Conservation (phyloP, 1,140 invertebrate genomes). For the Stenopsyche tienmushanensis region DNA sequence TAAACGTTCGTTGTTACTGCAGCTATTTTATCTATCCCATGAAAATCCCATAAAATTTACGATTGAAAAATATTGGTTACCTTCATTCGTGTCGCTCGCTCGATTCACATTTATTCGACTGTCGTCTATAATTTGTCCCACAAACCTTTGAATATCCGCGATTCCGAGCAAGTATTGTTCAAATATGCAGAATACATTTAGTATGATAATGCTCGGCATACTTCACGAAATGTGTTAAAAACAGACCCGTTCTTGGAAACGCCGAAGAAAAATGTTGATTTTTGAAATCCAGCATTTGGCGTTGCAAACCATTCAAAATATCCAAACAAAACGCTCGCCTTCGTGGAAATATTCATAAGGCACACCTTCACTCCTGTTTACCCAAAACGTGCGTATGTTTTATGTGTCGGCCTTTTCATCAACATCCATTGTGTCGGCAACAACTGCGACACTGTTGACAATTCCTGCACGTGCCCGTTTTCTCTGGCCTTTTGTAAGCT, state of each 20-base stretch:
- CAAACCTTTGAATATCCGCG: too few relatives aligned
- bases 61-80: not conserved
- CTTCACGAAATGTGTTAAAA: too few relatives aligned
- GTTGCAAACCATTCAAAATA: too few relatives aligned
- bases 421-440: slow-evolving; percentile 1
- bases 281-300: too few relatives aligned
- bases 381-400: not conserved
- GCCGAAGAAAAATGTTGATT: too few relatives aligned
- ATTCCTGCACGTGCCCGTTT: not conserved
- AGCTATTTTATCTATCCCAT: slow-evolving; percentile 6
- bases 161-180: too few relatives aligned
- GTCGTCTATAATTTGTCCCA: too few relatives aligned
- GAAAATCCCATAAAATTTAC: slow-evolving; percentile 5
- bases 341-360: not conserved
- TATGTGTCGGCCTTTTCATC: slow-evolving; percentile 13
- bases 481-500: not conserved
- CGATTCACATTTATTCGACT: too few relatives aligned
- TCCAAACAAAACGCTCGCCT: too few relatives aligned
- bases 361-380: not conserved
- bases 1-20: not conserved
- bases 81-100: not conserved
- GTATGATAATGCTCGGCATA: too few relatives aligned
- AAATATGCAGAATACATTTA: too few relatives aligned
- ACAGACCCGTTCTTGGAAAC: too few relatives aligned
- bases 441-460: slow-evolving; percentile 17